Evolutionary conservation across 2,888 invertebrate genomes (phyloP).

Genomic region (Rhagophthalmus giganteus): DNA sequence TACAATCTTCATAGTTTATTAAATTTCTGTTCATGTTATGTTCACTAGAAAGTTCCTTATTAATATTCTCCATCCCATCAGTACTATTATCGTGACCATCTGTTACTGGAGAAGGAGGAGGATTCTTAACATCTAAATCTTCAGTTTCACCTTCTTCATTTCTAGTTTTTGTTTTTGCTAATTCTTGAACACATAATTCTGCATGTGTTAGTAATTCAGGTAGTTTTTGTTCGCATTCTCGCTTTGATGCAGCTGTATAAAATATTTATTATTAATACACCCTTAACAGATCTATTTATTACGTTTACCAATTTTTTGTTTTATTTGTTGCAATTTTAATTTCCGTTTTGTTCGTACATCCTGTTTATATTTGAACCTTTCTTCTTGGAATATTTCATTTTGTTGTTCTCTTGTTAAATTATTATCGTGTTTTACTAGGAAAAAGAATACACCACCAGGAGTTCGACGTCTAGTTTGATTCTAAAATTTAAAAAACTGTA

Average conservation of each 20-base stretch:
- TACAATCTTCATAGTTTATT: slow-evolving; percentile 68
- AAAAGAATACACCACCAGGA: slow-evolving; percentile 84
- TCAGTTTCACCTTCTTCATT: slow-evolving; percentile 61
- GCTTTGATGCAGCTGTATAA: slow-evolving; percentile 25
- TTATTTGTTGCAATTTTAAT: slow-evolving; percentile 68
- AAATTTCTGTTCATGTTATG: slow-evolving; percentile 34
- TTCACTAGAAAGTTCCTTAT: slow-evolving; percentile 19
- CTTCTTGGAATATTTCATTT: slow-evolving; percentile 69
- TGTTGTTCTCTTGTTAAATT: slow-evolving; percentile 68
- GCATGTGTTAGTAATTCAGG: slow-evolving; percentile 67
- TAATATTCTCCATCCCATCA: slow-evolving; percentile 54
- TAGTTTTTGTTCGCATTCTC: slow-evolving; percentile 48
- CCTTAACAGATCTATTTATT: not conserved
- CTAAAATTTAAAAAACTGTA: slow-evolving; percentile 53
- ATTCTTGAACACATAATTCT: slow-evolving; percentile 55
- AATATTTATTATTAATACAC: slow-evolving; percentile 3
- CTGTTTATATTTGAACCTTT: slow-evolving; percentile 61
- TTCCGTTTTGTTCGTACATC: slow-evolving; percentile 61
- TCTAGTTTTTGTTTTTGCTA: slow-evolving; percentile 45
- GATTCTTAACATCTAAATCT: slow-evolving; percentile 65
- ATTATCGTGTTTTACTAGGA: slow-evolving; percentile 73
- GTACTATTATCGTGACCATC: slow-evolving; percentile 68
- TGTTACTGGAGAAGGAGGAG: slow-evolving; percentile 80
- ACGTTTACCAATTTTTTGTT: slow-evolving; percentile 54
- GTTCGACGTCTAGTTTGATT: slow-evolving; percentile 81